Evolutionary conservation across 37 sponge, comb jelly and placozoan species (phyloP), one percentile per base, ranked within the genome.

Genomic region (Spongia lamella): DNA sequence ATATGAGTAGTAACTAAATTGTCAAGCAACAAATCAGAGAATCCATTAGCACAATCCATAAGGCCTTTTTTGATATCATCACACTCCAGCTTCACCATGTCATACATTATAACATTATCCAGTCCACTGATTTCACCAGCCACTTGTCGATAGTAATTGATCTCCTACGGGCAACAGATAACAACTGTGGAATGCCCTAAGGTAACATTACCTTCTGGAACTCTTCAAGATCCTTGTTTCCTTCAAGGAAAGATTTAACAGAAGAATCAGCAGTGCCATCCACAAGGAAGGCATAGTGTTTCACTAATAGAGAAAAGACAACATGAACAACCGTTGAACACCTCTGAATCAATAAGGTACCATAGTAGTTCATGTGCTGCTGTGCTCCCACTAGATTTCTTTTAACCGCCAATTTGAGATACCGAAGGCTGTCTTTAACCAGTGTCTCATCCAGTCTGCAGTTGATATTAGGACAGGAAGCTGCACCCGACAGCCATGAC

Each of bases 31-130:
- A 19, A 49, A 17, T 53, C 53, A 17, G 72, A 58, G 31, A 73
- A 69, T 9, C 43, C 53, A 39, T 79, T 32, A 2, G 90, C 86
- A 6, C 62, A n/a, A 7, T 2, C 33, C 3, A 35, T 36, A 26
- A 96, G 75, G 0, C 96, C 90, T 19, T 31, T 62, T 52, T 96
- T 96, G 61, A 93, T 80, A 62, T 92, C 80, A 63, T 78, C 72
- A 54, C 96, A 96, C 59, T 96, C 89, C 71, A 96, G 43, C 0
- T 30, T 75, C 35, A 92, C 66, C 94, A 96, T 93, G 61, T 81
- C 76, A 56, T 80, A 92, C 36, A 69, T 35, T 9, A 73, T 66
- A 1, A 86, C 62, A 37, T 88, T 79, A 59, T 84, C 76, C 40
- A 79, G 61, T 38, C 73, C 87, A 39, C 57, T 70, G 6, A 94